phyloP scores from a whole-genome alignment of 2,888 invertebrate genomes.

The Sesamia inferens region DNA sequence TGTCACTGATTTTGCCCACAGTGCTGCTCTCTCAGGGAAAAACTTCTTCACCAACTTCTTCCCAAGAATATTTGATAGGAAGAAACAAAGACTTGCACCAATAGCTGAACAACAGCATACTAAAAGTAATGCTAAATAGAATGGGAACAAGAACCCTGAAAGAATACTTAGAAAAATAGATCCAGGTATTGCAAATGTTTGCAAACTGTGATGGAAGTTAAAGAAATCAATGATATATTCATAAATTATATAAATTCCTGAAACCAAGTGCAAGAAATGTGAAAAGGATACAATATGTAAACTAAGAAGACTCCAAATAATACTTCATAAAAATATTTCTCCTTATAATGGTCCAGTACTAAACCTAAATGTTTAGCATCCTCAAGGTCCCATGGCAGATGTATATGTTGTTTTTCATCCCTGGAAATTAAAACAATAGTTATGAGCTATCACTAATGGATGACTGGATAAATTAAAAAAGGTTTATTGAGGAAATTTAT shows the following conservation, averaged over 20 bases:
- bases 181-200: slow-evolving; percentile 99
- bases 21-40: slow-evolving; percentile 95
- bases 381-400: slow-evolving; percentile 97
- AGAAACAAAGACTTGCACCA: slow-evolving; percentile 98
- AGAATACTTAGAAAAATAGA: slow-evolving; percentile 99
- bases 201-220: slow-evolving; percentile 92
- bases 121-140: slow-evolving; percentile 95
- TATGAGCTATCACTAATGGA: neutral
- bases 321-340: slow-evolving; percentile 97
- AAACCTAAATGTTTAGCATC: slow-evolving; percentile 98
- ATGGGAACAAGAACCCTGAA: slow-evolving; percentile 98
- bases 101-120: slow-evolving; percentile 98
- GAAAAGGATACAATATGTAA: slow-evolving; percentile 99
- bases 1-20: slow-evolving; percentile 96
- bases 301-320: slow-evolving; percentile 96
- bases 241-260: slow-evolving; percentile 11
- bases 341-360: slow-evolving; percentile 97
- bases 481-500: no score
- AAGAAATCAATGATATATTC: slow-evolving; percentile 67
- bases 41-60: slow-evolving; percentile 95
- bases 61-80: slow-evolving; percentile 97
- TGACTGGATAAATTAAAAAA: no score
- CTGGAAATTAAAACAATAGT: slow-evolving; percentile 87
- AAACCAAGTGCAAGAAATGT: slow-evolving; percentile 9
- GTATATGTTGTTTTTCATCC: slow-evolving; percentile 95